Percentiles rank a stretch among this genome's conserved stretches.
Conservation (phyloP, 2,888 invertebrate species). For the Oscheius sp. region DNA sequence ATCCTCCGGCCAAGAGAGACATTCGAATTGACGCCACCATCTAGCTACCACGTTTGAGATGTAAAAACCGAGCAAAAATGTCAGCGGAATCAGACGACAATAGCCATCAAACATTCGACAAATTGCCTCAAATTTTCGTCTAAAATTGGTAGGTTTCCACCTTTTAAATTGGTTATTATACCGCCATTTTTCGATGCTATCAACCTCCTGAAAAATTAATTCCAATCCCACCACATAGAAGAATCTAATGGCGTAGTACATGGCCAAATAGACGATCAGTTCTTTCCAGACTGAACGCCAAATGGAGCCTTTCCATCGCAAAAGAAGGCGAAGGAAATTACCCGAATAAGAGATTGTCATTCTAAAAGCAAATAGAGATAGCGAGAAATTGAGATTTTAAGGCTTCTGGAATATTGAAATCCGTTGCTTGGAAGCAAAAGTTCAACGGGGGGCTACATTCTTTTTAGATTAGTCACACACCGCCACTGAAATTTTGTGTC, state of each 20-base stretch:
- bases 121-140: constrained; percentile 49
- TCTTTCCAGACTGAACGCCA: constrained; percentile 52
- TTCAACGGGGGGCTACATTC: too few species aligned
- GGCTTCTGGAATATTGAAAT: too few species aligned
- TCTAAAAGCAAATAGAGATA: too few species aligned
- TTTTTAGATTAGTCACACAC: too few species aligned
- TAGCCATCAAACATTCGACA: constrained; percentile 56
- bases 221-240: constrained; percentile 50
- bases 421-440: too few species aligned
- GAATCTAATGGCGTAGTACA: constrained; percentile 46
- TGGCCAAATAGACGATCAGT: constrained; percentile 44
- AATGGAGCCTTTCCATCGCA: constrained; percentile 62
- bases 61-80: constrained; percentile 64
- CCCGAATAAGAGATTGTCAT: constrained; percentile 62
- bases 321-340: constrained; percentile 47
- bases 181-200: constrained; percentile 32
- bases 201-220: constrained; percentile 32
- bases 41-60: constrained; percentile 46
- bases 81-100: constrained; percentile 59
- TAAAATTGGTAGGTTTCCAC: too few species aligned
- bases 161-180: not conserved
- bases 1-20: constrained; percentile 56
- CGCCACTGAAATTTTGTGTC: too few species aligned
- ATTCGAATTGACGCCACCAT: constrained; percentile 61
- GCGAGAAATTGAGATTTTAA: too few species aligned